phyloP scores from a whole-genome alignment of 2,113 vertebrate species.

The Smithornis capensis region DNA sequence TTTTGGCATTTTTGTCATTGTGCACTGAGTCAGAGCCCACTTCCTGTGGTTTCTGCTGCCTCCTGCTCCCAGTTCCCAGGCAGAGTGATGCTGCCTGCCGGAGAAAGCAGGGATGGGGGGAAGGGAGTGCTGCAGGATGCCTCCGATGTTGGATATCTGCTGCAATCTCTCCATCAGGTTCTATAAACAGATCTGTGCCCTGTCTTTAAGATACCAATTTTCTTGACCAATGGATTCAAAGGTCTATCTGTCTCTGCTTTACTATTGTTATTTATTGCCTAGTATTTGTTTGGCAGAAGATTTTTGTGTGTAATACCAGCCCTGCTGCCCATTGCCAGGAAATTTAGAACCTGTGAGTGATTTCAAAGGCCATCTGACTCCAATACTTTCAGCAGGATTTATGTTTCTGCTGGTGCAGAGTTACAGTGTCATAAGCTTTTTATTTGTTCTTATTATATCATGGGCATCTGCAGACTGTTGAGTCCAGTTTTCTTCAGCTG shows the following conservation, averaged over 20 bases:
- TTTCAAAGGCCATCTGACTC: constrained; percentile 57
- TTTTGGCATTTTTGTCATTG: background rate
- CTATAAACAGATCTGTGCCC: background rate
- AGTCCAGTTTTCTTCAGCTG: constrained; percentile 35
- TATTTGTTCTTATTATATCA: constrained; percentile 55
- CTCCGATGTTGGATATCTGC: rapidly evolving
- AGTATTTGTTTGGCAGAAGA: constrained; percentile 36
- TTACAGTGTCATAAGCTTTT: constrained; percentile 65
- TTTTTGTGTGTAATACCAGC: constrained; percentile 42
- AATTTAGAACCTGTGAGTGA: constrained; percentile 53
- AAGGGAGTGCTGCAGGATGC: background rate
- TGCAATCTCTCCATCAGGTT: background rate
- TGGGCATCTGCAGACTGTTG: constrained; percentile 43
- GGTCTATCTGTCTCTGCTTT: background rate
- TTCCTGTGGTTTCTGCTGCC: background rate
- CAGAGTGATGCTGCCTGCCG: background rate
- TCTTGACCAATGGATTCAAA: background rate
- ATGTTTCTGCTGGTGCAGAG: constrained; percentile 32
- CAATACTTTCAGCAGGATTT: constrained; percentile 42
- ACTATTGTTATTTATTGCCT: background rate
- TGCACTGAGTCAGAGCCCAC: background rate
- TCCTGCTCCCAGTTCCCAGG: background rate
- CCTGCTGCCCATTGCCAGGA: constrained; percentile 16
- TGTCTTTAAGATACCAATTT: background rate
- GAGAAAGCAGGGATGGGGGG: no score